Evolutionary conservation across 2,113 vertebrate genomes (phyloP).

Genomic region (Pogona vitticeps): DNA sequence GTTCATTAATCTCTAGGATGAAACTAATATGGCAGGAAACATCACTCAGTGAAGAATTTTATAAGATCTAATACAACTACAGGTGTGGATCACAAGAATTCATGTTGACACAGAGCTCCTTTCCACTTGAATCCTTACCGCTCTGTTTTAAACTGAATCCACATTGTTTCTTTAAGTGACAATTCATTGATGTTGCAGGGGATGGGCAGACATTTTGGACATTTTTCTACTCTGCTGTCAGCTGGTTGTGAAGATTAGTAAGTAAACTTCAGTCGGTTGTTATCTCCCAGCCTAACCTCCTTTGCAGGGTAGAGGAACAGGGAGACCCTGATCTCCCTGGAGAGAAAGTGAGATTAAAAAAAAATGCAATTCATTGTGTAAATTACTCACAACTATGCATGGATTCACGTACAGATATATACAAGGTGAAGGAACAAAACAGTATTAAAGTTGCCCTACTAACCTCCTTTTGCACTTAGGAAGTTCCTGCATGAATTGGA

Average conservation of each 20-base stretch:
- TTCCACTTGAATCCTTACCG: slow-evolving; percentile 53
- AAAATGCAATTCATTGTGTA: background rate
- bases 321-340: background rate
- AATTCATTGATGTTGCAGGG: slow-evolving; percentile 40
- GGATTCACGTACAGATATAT: background rate
- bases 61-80: slow-evolving; percentile 64
- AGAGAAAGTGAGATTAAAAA: background rate
- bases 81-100: slow-evolving; percentile 54
- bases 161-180: too few species aligned
- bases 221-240: background rate
- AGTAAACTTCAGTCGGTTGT: too few species aligned
- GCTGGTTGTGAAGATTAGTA: background rate
- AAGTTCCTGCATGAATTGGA: background rate
- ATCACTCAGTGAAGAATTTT: slow-evolving; percentile 67
- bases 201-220: background rate
- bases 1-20: slow-evolving; percentile 51
- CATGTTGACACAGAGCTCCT: slow-evolving; percentile 35
- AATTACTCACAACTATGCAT: background rate
- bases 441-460: background rate
- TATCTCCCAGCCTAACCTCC: background rate
- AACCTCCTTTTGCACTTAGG: background rate
- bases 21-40: slow-evolving; percentile 64
- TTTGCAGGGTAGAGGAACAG: background rate
- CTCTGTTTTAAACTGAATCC: slow-evolving; percentile 27
- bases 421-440: background rate